Conservation (phyloP, 2,888 invertebrate genomes). For the Drosophila algonquin region DNA sequence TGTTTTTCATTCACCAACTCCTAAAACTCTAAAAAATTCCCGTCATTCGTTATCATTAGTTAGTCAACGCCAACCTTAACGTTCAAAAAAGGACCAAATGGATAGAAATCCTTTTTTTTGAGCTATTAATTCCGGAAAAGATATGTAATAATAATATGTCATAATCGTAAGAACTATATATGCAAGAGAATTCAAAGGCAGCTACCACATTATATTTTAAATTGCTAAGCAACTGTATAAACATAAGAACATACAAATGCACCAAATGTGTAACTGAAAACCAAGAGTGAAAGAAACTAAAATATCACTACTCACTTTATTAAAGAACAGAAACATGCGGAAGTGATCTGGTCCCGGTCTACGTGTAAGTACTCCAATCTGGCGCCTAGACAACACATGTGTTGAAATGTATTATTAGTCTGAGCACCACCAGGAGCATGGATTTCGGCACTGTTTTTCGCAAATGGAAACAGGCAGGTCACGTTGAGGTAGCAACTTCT, state of each 20-base stretch:
- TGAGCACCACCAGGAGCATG: conserved; percentile 6
- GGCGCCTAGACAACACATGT: conserved; percentile 57
- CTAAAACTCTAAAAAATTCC: conserved; percentile 55
- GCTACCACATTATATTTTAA: background rate
- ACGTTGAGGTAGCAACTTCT: conserved; percentile 32
- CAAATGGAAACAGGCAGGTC: conserved; percentile 22
- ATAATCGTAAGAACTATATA: background rate
- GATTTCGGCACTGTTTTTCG: conserved; percentile 6
- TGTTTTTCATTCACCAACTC: conserved; percentile 44
- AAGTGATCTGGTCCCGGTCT: conserved; percentile 16
- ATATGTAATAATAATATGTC: conserved; percentile 10
- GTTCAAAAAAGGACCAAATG: conserved; percentile 48
- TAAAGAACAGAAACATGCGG: conserved; percentile 20
- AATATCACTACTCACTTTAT: conserved; percentile 33
- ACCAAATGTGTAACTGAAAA: background rate
- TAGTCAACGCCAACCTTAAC: conserved; percentile 46
- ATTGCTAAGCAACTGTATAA: conserved; percentile 11
- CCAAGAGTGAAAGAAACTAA: conserved; percentile 42
- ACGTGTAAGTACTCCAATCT: conserved; percentile 7
- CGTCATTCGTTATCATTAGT: conserved; percentile 64
- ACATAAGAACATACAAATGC: conserved; percentile 28
- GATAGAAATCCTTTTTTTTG: conserved; percentile 7
- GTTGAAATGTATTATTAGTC: background rate
- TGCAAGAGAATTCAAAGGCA: background rate
- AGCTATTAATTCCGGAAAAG: conserved; percentile 10